These are phyloP conservation scores for Diplosoma virens DNA, from an alignment of 23 tunicate genomes.

Conservation along the genomic window DNA sequence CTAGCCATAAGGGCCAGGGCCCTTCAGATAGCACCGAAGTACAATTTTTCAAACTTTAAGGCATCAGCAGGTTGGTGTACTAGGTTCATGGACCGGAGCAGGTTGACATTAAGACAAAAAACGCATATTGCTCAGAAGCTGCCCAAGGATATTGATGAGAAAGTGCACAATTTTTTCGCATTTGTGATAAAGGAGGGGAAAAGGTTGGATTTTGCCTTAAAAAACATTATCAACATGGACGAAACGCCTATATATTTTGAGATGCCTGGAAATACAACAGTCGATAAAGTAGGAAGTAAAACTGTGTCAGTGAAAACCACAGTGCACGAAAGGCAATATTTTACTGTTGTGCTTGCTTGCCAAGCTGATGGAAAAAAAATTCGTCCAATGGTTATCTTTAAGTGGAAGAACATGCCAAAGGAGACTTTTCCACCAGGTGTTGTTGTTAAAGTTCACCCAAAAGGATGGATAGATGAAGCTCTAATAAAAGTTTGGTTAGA, in stretches of 20 bases:
- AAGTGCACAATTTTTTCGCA: no score
- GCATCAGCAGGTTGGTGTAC: no score
- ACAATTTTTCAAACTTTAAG: no score
- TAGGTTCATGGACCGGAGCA: no score
- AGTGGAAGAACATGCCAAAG: constrained; percentile 22
- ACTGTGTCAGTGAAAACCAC: constrained; percentile 22
- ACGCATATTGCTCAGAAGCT: no score
- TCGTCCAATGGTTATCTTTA: constrained; percentile 5
- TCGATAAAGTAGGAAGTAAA: constrained; percentile 10
- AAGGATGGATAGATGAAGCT: constrained; percentile 45
- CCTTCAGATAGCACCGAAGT: no score
- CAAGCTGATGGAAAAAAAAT: not conserved
- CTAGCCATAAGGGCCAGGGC: no score
- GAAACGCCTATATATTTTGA: constrained; percentile 41
- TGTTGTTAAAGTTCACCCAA: constrained; percentile 14
- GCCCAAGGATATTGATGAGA: no score
- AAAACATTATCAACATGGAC: constrained; percentile 16
- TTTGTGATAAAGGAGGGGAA: no score
- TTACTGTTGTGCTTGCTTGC: constrained; percentile 20
- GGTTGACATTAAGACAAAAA: no score
- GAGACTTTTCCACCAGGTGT: constrained; percentile 37
- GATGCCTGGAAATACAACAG: constrained; percentile 29
- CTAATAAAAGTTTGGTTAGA: not conserved
- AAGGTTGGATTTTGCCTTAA: no score
- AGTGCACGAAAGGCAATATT: constrained; percentile 30